Evolutionary conservation across 2,888 invertebrate species (phyloP).

Genomic region (Synergus itoensis): DNA sequence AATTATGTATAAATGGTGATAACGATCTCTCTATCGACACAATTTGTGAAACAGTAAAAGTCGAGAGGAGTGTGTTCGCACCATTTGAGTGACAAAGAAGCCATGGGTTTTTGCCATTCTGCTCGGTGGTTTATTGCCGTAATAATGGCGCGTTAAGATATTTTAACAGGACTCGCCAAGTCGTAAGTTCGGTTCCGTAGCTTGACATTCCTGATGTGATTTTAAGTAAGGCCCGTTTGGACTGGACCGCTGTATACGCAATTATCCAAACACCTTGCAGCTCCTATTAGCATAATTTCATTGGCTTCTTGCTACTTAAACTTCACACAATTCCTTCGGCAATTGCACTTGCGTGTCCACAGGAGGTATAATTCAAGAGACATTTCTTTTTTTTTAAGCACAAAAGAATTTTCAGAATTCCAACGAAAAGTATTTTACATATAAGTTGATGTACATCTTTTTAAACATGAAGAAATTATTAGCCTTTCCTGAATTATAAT

Average conservation of each 20-base stretch:
- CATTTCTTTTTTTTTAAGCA: not conserved
- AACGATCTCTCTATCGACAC: conserved; percentile 6
- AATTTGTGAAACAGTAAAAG: conserved; percentile 21
- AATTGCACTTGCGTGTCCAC: not conserved
- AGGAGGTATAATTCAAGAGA: not conserved
- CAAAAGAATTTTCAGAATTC: too few relatives aligned
- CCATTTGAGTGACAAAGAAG: not conserved
- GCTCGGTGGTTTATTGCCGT: conserved; percentile 52
- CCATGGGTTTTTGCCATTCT: conserved; percentile 28
- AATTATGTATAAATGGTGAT: conserved; percentile 9
- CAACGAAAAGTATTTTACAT: too few relatives aligned
- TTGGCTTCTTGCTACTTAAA: not conserved
- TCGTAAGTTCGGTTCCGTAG: conserved; percentile 36
- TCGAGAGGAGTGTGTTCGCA: not conserved
- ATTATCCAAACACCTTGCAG: conserved; percentile 32
- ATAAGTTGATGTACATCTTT: too few relatives aligned
- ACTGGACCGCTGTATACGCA: not conserved
- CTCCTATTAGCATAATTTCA: conserved; percentile 3
- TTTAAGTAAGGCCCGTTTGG: conserved; percentile 16
- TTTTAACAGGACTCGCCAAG: conserved; percentile 49
- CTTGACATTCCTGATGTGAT: conserved; percentile 33
- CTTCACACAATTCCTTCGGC: not conserved
- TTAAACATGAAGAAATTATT: too few relatives aligned
- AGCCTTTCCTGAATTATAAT: too few relatives aligned
- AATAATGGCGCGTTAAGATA: conserved; percentile 56